phyloP scores from a whole-genome alignment of 2,888 invertebrate genomes.

The Formica aserva region DNA sequence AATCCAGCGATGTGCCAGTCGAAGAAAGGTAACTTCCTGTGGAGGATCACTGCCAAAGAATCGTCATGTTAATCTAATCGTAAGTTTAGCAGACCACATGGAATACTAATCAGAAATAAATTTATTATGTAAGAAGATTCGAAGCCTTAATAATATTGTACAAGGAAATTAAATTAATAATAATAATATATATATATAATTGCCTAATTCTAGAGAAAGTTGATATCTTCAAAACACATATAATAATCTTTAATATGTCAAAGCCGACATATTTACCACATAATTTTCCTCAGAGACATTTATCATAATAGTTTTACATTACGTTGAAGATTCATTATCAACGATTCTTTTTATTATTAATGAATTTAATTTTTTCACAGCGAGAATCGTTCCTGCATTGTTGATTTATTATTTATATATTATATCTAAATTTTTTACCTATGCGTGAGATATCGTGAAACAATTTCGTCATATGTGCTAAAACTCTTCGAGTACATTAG shows the following conservation, averaged over 20 bases:
- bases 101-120: background rate
- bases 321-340: background rate
- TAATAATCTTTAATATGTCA: background rate
- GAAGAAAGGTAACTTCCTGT: constrained; percentile 11
- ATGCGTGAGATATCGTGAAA: background rate
- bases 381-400: background rate
- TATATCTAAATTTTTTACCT: background rate
- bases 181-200: background rate
- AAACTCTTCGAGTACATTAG: background rate
- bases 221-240: background rate
- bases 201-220: background rate
- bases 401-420: background rate
- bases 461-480: background rate
- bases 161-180: background rate
- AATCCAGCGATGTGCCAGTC: constrained; percentile 5
- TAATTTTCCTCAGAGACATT: background rate
- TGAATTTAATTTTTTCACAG: constrained; percentile 2
- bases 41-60: constrained; percentile 37
- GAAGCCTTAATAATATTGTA: background rate
- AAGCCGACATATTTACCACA: background rate
- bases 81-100: background rate
- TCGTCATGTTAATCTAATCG: constrained; percentile 34
- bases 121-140: background rate
- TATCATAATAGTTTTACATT: background rate
- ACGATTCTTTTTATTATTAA: background rate